Conservation (phyloP, 1,140 invertebrate species). For the Bombus consobrinus region DNA sequence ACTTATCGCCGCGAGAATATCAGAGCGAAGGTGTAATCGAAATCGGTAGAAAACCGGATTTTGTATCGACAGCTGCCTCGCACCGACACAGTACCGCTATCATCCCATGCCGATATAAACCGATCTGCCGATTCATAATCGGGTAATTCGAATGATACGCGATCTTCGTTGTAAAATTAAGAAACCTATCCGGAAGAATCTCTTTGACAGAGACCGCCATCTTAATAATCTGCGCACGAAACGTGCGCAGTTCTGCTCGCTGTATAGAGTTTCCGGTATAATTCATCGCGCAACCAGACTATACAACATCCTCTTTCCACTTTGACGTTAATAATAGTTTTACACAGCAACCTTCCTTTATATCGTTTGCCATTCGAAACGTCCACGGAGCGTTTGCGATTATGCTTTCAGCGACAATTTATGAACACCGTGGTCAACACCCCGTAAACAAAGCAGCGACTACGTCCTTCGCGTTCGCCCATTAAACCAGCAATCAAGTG, state of each 20-base stretch:
- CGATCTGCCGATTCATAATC: neutral
- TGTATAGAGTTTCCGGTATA: neutral
- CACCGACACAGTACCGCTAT: no score
- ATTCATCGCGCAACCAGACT: neutral
- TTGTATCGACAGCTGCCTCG: constrained; percentile 44
- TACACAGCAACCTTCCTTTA: neutral
- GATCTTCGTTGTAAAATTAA: constrained; percentile 21
- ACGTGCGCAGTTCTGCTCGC: neutral
- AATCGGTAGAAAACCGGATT: constrained; percentile 57
- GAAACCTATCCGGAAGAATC: neutral
- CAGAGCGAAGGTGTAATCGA: constrained; percentile 50
- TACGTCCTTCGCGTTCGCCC: neutral
- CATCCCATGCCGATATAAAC: neutral
- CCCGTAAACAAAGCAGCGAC: constrained; percentile 4
- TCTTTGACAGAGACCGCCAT: neutral
- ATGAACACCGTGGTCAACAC: constrained; percentile 14
- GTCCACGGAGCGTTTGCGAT: neutral
- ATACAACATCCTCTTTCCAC: neutral
- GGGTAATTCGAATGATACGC: neutral
- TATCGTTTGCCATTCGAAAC: neutral
- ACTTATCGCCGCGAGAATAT: constrained; percentile 57
- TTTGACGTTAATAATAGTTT: constrained; percentile 13
- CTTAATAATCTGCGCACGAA: neutral
- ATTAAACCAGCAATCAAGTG: constrained; percentile 20
- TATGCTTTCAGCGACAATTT: constrained; percentile 12